Conservation (phyloP, 2,113 vertebrate genomes). For the Centropus unirufus region DNA sequence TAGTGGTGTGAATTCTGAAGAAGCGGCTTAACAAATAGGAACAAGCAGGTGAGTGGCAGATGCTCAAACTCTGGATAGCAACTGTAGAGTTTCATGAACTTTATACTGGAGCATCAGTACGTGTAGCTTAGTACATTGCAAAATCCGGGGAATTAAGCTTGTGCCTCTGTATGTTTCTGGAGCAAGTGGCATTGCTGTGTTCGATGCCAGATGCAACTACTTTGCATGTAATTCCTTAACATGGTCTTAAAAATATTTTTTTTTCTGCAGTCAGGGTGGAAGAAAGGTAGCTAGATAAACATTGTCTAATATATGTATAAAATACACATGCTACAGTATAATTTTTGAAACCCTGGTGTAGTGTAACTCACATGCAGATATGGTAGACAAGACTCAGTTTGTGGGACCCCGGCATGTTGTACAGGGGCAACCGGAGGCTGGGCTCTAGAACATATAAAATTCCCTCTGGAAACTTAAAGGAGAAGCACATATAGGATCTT, state of each 20-base stretch:
- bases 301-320: background rate
- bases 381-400: background rate
- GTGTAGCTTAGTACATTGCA: accelerated
- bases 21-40: background rate
- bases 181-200: background rate
- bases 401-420: background rate
- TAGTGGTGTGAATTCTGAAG: background rate
- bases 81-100: background rate
- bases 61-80: background rate
- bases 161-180: background rate
- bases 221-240: background rate
- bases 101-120: background rate
- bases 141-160: background rate
- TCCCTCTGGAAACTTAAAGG: background rate
- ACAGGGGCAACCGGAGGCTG: background rate
- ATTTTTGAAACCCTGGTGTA: background rate
- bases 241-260: background rate
- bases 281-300: background rate
- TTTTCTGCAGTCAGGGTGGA: background rate
- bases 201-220: background rate
- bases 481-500: background rate
- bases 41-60: background rate
- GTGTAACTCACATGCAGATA: background rate
- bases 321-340: background rate
- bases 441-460: background rate